Evolutionary conservation across 2,888 invertebrate genomes (phyloP).

Genomic region (Andrena trimmerana): DNA sequence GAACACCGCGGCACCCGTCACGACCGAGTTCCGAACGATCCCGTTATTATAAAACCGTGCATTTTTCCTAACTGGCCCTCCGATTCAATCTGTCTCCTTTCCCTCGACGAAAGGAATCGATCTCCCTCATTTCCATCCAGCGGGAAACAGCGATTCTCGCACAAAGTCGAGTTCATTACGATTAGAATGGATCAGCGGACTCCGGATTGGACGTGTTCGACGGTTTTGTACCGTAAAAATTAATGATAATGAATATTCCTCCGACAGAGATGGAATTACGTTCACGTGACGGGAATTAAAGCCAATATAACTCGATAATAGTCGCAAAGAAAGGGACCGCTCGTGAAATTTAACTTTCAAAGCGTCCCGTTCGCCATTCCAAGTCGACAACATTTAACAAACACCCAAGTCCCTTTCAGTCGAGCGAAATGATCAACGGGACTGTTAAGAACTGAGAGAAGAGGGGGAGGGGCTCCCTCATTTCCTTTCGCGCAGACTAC

Average conservation of each 20-base stretch:
- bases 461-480: background rate
- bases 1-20: slow-evolving; percentile 26
- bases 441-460: slow-evolving; percentile 4
- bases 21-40: slow-evolving; percentile 35
- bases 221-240: background rate
- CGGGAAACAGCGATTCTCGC: background rate
- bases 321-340: slow-evolving; percentile 6
- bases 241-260: background rate
- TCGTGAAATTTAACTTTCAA: slow-evolving; percentile 39
- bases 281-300: background rate
- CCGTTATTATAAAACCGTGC: slow-evolving; percentile 44
- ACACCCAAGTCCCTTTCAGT: slow-evolving; percentile 33
- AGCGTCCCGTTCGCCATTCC: slow-evolving; percentile 23
- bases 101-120: background rate
- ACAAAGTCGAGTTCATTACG: background rate
- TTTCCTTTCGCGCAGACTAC: slow-evolving; percentile 35
- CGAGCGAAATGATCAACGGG: slow-evolving; percentile 48
- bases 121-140: background rate
- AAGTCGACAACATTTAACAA: slow-evolving; percentile 51
- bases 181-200: background rate
- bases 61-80: slow-evolving; percentile 4
- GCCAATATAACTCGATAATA: slow-evolving; percentile 29
- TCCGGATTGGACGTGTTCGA: background rate
- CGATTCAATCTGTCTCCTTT: slow-evolving; percentile 11
- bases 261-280: background rate